Evolutionary conservation across 1,140 invertebrate genomes (phyloP).

Genomic region (Lepidostoma basale): DNA sequence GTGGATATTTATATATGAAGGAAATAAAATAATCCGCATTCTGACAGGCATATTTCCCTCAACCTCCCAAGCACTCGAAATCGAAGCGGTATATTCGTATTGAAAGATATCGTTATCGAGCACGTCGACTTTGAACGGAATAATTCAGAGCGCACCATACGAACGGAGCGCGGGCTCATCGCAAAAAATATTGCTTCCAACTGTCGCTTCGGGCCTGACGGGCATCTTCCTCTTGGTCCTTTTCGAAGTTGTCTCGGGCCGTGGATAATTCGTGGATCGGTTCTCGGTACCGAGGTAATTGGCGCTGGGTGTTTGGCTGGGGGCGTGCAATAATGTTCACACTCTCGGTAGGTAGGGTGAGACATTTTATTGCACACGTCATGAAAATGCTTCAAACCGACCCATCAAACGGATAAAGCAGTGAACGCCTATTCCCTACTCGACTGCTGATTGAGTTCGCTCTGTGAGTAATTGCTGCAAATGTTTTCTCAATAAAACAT

Average conservation of each 20-base stretch:
- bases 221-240: too few relatives aligned
- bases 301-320: slow-evolving; percentile 35
- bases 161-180: too few relatives aligned
- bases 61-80: slow-evolving; percentile 10
- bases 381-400: slow-evolving; percentile 1
- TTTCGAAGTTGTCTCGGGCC: too few relatives aligned
- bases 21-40: slow-evolving; percentile 14
- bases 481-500: too few relatives aligned
- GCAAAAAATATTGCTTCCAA: too few relatives aligned
- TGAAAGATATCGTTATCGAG: slow-evolving; percentile 32
- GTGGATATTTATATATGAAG: too few relatives aligned
- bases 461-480: background rate
- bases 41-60: slow-evolving; percentile 15
- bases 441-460: slow-evolving; percentile 24
- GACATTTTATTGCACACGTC: slow-evolving; percentile 20
- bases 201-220: too few relatives aligned
- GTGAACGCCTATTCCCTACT: slow-evolving; percentile 17
- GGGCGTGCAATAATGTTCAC: slow-evolving; percentile 36
- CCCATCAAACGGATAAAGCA: slow-evolving; percentile 20
- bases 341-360: slow-evolving; percentile 15
- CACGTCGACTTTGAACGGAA: slow-evolving; percentile 19
- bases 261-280: too few relatives aligned
- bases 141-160: too few relatives aligned
- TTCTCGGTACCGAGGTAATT: slow-evolving; percentile 34
- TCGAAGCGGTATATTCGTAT: slow-evolving; percentile 27